Percentiles rank a stretch among this genome's conserved stretches.
Evolutionary conservation across 1,140 invertebrate genomes (phyloP).

Genomic region (Drosophila subobscura): DNA sequence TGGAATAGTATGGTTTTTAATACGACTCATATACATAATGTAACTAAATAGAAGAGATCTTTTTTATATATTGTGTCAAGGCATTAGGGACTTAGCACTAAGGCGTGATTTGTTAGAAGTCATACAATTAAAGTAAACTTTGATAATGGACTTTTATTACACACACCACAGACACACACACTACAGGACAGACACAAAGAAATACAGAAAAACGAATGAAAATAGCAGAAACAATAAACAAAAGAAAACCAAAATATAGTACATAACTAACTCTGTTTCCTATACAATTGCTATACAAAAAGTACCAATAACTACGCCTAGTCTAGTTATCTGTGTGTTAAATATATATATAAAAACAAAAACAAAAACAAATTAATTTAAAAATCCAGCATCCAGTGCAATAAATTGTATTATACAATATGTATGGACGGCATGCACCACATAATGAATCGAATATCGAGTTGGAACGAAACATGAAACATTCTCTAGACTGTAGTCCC

Average conservation of each 20-base stretch:
- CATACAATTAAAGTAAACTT: constrained; percentile 66
- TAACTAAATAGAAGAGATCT: constrained; percentile 69
- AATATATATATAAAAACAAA: constrained; percentile 71
- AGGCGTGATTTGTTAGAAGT: constrained; percentile 76
- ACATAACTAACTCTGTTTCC: constrained; percentile 76
- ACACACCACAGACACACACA: constrained; percentile 44
- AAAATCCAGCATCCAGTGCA: constrained; percentile 63
- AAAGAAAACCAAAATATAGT: constrained; percentile 3
- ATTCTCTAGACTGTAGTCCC: constrained; percentile 70
- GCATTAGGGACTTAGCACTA: constrained; percentile 54
- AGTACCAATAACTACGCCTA: constrained; percentile 77
- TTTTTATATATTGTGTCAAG: constrained; percentile 72
- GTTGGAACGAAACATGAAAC: constrained; percentile 60
- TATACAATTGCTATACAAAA: constrained; percentile 62
- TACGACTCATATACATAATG: constrained; percentile 66
- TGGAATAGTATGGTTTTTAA: constrained; percentile 71
- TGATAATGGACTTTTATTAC: constrained; percentile 78
- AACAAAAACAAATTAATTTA: constrained; percentile 48
- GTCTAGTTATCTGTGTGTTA: constrained; percentile 72
- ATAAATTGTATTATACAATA: constrained; percentile 78
- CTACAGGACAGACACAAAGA: constrained; percentile 22
- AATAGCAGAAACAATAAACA: constrained; percentile 76
- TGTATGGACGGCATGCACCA: constrained; percentile 66
- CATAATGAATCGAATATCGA: constrained; percentile 35
- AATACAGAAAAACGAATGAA: constrained; percentile 32